phyloP scores from a whole-genome alignment of 2,113 vertebrate species.

The human region GRCh38 chr9:9996001-9996500 shows the following conservation, averaged over 20 bases:
- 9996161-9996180: neutral
- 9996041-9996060: neutral
- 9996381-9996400: neutral
- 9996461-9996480: neutral
- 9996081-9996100: neutral
- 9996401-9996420: neutral
- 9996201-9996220: neutral
- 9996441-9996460: neutral
- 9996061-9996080: neutral
- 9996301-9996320: neutral
- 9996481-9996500: neutral
- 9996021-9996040: neutral
- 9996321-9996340: neutral
- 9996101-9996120: neutral
- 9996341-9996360: neutral
- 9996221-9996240: neutral
- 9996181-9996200: neutral
- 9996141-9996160: neutral
- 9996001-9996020: neutral
- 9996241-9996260: neutral
- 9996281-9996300: neutral
- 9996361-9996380: neutral
- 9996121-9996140: neutral
- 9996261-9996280: neutral
- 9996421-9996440: neutral